Base-by-base conservation (phyloP, 2,113 vertebrate genomes). In the Caracal caracal region DNA sequence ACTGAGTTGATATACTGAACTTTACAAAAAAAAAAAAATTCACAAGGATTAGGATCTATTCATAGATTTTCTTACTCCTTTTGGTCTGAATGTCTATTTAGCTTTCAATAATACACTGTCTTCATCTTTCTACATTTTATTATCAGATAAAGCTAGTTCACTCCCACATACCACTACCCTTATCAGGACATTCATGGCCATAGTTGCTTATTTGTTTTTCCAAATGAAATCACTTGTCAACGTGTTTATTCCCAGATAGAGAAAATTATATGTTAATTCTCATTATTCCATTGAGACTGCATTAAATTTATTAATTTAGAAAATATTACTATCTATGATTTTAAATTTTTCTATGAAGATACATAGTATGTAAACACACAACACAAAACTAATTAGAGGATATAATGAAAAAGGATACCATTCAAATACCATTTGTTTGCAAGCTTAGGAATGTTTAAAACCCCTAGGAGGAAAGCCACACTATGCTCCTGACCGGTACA, bases 231-330 rank as follows among this genome's bases (percentile, higher is more conserved):
- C 5, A 9, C 8, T 61, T 61, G 49, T 73, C 30, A 68, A 47
- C 28, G 35, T 40, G 10, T n/a, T 85, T 83, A 61, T n/a, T 16
- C 30, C 28, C 24, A 66, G 3, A 40, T 26, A 65, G 33, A 37
- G 59, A 37, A 80, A 13, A 71, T 3, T 59, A 43, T 83, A 63
- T 88, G 47, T 76, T 40, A 85, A 70, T 81, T 94, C 19, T 88
- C 17, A 65, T 35, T 76, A 70, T 85, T 94, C 6, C 16, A 88
- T 10, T 66, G 22, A 93, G 10, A 66, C 2, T 81, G 0, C 8
- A 59, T 84, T 84, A 61, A 20, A 70, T 37, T 30, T 71, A 80
- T 33, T 93, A 63, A 93, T 81, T 96, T 80, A 75, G 8, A 90
- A 94, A 91, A 51, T 65, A 91, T 61, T 96, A 91, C 12, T 22